phyloP scores from a whole-genome alignment of 2,888 invertebrate species.

The Mamestra brassicae region DNA sequence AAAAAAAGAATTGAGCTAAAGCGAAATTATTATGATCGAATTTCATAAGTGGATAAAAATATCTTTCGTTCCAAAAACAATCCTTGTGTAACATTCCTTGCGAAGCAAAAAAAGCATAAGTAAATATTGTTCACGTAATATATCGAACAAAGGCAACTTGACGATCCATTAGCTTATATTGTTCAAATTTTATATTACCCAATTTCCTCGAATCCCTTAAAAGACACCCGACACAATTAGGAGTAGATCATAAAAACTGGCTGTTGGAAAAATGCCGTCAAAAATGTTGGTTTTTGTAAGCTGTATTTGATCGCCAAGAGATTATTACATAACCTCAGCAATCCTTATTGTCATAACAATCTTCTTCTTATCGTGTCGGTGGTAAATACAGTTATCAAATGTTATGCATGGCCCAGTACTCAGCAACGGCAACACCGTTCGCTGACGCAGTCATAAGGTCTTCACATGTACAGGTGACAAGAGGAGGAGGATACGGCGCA shows the following conservation, averaged over 20 bases:
- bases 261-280: background rate
- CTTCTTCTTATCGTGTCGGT: too few relatives aligned
- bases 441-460: too few relatives aligned
- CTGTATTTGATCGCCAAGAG: background rate
- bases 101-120: slow-evolving; percentile 1
- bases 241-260: background rate
- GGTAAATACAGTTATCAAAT: too few relatives aligned
- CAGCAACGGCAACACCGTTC: too few relatives aligned
- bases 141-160: slow-evolving; percentile 10
- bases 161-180: slow-evolving; percentile 24
- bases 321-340: background rate
- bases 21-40: background rate
- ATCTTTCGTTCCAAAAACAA: background rate
- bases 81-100: background rate
- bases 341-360: too few relatives aligned
- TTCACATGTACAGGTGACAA: too few relatives aligned
- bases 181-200: slow-evolving; percentile 5
- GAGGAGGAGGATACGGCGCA: too few relatives aligned
- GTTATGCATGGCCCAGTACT: too few relatives aligned
- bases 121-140: slow-evolving; percentile 14
- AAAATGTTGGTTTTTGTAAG: background rate
- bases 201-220: slow-evolving; percentile 9
- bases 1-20: background rate
- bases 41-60: background rate
- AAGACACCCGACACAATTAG: background rate